These are phyloP conservation scores for Mercenaria mercenaria DNA, from an alignment of 1,140 invertebrate genomes.

Conservation along the genomic window DNA sequence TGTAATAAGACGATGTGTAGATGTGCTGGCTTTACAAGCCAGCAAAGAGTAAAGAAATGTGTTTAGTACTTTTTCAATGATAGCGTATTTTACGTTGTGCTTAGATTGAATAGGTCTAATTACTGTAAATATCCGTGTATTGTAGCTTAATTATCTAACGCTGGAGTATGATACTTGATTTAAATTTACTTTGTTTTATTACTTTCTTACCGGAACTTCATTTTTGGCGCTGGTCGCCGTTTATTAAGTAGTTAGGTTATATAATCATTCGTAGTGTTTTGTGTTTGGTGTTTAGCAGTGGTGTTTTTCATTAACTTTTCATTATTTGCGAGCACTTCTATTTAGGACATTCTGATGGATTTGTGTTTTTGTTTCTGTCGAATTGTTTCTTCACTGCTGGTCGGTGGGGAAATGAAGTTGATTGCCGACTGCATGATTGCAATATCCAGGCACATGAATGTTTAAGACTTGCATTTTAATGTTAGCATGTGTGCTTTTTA, in stretches of 20 bases:
- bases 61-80: neutral
- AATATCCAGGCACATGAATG: constrained; percentile 21
- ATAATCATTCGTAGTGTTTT: neutral
- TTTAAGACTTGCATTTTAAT: neutral
- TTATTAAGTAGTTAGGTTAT: constrained; percentile 13
- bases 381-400: constrained; percentile 42
- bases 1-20: neutral
- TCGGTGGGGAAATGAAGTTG: neutral
- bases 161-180: neutral
- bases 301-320: neutral
- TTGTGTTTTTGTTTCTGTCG: constrained; percentile 65
- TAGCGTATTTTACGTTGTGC: neutral
- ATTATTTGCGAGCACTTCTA: constrained; percentile 17
- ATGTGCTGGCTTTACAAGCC: neutral
- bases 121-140: constrained; percentile 2
- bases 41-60: neutral
- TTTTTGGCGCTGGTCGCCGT: constrained; percentile 45
- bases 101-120: neutral
- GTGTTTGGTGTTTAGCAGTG: neutral
- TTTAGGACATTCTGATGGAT: constrained; percentile 46
- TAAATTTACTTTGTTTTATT: neutral
- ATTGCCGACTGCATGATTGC: neutral
- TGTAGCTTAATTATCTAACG: neutral
- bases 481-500: constrained; percentile 4
- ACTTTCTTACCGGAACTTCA: neutral